These are phyloP conservation scores for Theodoxus fluviatilis DNA, from an alignment of 2,888 invertebrate species.

Conservation along the genomic window DNA sequence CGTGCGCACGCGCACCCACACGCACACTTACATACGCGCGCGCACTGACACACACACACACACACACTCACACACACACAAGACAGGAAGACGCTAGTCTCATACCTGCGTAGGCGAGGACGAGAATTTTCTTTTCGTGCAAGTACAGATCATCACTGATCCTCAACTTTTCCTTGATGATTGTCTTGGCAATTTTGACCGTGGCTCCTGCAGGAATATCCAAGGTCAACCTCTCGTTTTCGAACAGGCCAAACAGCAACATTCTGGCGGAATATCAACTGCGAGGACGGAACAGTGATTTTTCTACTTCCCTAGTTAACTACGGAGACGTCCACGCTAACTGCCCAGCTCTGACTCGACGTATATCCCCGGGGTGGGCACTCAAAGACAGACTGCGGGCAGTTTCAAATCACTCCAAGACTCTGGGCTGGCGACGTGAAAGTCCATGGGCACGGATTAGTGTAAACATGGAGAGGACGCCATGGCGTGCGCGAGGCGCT, in stretches of 20 bases:
- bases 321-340: no score
- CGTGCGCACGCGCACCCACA: not conserved
- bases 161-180: slow-evolving; percentile 45
- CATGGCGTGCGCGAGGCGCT: no score
- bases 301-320: no score
- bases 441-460: no score
- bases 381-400: no score
- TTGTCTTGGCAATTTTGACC: slow-evolving; percentile 50
- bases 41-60: not conserved
- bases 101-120: slow-evolving; percentile 55
- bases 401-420: no score
- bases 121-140: slow-evolving; percentile 51
- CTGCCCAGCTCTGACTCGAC: no score
- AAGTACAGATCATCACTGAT: slow-evolving; percentile 49
- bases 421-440: no score
- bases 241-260: slow-evolving; percentile 56
- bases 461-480: no score
- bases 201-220: slow-evolving; percentile 51
- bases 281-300: no score
- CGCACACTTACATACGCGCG: no score
- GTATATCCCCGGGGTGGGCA: no score
- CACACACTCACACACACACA: not conserved
- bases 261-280: slow-evolving; percentile 45
- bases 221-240: slow-evolving; percentile 50
- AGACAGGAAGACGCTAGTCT: not conserved